These are phyloP conservation scores for Apteryx mantelli DNA, from an alignment of 2,113 vertebrate species.

Conservation along the genomic window DNA sequence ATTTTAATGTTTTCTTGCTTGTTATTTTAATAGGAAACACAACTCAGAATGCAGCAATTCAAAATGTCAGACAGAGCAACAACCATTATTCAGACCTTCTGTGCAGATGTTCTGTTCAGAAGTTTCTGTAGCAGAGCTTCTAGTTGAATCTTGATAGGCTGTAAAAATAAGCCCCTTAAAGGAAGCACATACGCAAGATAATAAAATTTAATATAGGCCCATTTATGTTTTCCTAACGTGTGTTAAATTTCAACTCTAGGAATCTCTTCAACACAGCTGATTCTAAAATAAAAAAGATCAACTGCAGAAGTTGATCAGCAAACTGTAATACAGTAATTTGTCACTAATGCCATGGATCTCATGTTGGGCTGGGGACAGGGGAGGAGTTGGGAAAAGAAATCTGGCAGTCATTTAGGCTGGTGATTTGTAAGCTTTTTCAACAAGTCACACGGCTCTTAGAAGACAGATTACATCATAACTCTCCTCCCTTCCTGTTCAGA, in stretches of 20 bases:
- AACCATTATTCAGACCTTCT: background rate
- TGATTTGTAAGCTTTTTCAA: conserved; percentile 20
- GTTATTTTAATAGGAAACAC: background rate
- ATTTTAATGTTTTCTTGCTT: background rate
- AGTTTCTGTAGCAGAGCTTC: background rate
- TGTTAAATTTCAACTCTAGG: background rate
- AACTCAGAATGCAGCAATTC: background rate
- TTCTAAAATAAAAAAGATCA: background rate
- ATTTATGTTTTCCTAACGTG: background rate
- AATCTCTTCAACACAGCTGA: background rate
- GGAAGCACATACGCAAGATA: background rate
- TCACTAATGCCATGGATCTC: background rate
- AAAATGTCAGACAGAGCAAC: background rate
- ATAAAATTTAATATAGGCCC: background rate
- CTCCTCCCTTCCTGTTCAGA: background rate
- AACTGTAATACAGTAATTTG: background rate
- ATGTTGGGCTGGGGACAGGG: background rate
- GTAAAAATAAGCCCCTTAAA: background rate
- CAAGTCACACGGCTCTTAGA: background rate
- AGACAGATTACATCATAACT: background rate
- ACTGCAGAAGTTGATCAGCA: background rate
- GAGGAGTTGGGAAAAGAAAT: background rate
- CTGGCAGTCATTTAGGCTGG: background rate
- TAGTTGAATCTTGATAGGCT: background rate
- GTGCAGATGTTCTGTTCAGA: background rate